Evolutionary conservation across 2,113 vertebrate species (phyloP), one percentile per base, ranked within the genome.

Genomic region (Danio rerio): DNA sequence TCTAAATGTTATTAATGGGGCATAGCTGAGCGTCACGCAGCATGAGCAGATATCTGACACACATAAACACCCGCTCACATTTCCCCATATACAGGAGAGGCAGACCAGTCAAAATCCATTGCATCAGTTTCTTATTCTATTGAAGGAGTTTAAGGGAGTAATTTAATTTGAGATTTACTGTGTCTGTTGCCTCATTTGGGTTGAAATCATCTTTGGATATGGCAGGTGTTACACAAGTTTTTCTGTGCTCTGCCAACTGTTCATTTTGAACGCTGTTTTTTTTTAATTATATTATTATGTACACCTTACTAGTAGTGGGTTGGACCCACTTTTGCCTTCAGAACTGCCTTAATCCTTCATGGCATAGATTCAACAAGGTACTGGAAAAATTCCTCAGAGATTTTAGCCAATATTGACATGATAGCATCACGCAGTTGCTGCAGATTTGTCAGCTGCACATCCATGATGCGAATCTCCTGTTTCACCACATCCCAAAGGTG

Each of bases 1-100:
- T 40, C 70, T 81, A 81, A 82, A 75, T 49, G 18, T 66, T 82
- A 82, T 66, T 75, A 73, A 82, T 82, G 59, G 72, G 20, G 16
- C 50, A 21, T 71, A 42, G 50, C 31, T 56, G 45, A 75, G 50
- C 21, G 20, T 43, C 42, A 53, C 49, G 50, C 59, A 75, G n/a
- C 58, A 31, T 55, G n/a, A 66, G 21, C 47, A 75, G 42, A 31
- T n/a, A 13, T 61, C 42, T 66, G 71, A 73, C 76, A 80, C 74
- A 11, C 65, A 72, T 53, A 79, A 78, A 80, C 42, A 84, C 3
- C 10, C 10, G 10, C 45, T 65, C 68, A 58, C 3, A 73, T 58
- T 84, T 66, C 7, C 68, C 21, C 9, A 58, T 58, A 4, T 73
- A 58, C 4, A 45, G 42, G 0, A 75, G 5, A 45, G 42, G 58